phyloP scores from a whole-genome alignment of 2,888 invertebrate species.

The Lithophane semibrunnea region DNA sequence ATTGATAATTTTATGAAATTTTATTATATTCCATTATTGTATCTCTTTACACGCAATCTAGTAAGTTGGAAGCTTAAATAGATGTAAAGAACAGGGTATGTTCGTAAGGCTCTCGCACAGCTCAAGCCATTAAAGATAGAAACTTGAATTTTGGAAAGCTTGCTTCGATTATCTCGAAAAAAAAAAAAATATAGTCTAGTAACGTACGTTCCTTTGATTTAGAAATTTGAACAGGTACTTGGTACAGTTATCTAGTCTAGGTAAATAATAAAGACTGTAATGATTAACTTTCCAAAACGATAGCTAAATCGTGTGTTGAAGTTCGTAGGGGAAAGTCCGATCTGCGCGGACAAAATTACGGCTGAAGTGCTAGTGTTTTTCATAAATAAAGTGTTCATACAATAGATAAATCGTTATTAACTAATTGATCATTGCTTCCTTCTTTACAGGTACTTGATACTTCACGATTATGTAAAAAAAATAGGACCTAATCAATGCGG shows the following conservation, averaged over 20 bases:
- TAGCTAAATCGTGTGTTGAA: not conserved
- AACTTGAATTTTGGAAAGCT: not conserved
- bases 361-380: conserved; percentile 15
- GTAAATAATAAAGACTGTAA: too few species aligned
- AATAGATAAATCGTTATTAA: conserved; percentile 24
- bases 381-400: conserved; percentile 11
- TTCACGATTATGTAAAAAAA: conserved; percentile 36
- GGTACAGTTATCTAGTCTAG: not conserved
- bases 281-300: not conserved
- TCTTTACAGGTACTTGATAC: conserved; percentile 16
- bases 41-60: too few species aligned
- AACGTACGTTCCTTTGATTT: not conserved
- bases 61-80: too few species aligned
- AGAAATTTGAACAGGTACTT: not conserved
- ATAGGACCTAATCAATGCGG: conserved; percentile 52
- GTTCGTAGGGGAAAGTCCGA: not conserved
- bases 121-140: not conserved
- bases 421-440: conserved; percentile 47
- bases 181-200: not conserved
- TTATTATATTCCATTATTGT: conserved; percentile 2
- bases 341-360: not conserved
- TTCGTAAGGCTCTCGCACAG: too few species aligned
- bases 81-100: too few species aligned
- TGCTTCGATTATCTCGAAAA: not conserved
- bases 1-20: conserved; percentile 11